A percentile compares a stretch with the other conserved stretches of the same genome.
Conservation (phyloP, 2,113 vertebrate genomes). For the Myrmophylax atrothorax region DNA sequence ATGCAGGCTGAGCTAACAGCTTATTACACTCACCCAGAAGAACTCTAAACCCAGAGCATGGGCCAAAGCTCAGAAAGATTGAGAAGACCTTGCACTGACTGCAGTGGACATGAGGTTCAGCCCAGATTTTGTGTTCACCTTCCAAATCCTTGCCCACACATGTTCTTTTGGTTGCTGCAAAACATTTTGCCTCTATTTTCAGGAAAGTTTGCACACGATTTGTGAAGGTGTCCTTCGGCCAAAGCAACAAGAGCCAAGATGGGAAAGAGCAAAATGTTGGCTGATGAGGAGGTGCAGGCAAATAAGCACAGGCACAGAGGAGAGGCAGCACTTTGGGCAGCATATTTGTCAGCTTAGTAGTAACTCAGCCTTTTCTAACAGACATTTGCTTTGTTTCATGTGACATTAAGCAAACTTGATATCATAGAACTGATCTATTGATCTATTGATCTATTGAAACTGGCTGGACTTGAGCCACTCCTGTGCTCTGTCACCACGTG, state of each 20-base stretch:
- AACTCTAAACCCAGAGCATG: neutral
- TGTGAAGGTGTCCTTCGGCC: neutral
- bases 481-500: neutral
- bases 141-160: neutral
- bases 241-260: neutral
- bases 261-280: neutral
- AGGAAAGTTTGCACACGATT: neutral
- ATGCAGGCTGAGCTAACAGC: neutral
- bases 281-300: neutral
- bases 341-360: neutral
- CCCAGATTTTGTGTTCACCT: neutral
- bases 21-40: neutral
- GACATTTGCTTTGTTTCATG: neutral
- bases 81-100: neutral
- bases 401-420: neutral
- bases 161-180: neutral
- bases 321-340: neutral
- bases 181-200: accelerated
- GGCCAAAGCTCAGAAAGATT: neutral
- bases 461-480: neutral
- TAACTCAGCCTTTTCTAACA: neutral
- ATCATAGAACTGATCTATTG: neutral
- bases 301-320: neutral
- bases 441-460: neutral
- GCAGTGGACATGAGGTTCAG: neutral